Percentiles rank a stretch among this genome's conserved stretches.
phyloP scores from a whole-genome alignment of 2,113 vertebrate species.

The Nothobranchius furzeri region DNA sequence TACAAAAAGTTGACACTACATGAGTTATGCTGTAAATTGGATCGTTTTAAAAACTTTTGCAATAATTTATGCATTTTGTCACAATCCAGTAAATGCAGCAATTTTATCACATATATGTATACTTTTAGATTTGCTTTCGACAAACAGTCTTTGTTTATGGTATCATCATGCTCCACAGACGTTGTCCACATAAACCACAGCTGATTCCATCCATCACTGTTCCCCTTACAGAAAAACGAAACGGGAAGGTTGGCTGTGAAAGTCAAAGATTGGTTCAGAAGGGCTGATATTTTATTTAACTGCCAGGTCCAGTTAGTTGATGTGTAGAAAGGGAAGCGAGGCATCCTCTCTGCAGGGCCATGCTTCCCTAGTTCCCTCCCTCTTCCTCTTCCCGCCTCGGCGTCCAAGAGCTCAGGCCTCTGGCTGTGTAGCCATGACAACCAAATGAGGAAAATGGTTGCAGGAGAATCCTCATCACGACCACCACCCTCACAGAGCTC shows the following conservation, averaged over 20 bases:
- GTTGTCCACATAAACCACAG: background rate
- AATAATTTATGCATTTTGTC: no score
- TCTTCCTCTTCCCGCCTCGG: constrained; percentile 64
- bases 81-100: no score
- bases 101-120: no score
- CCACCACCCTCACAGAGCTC: constrained; percentile 55
- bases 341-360: constrained; percentile 52
- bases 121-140: no score
- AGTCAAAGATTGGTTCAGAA: constrained; percentile 35
- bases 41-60: no score
- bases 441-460: constrained; percentile 79
- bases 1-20: no score
- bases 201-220: constrained; percentile 3
- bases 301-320: constrained; percentile 69
- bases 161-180: background rate
- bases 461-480: constrained; percentile 76
- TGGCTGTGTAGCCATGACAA: constrained; percentile 81
- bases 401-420: constrained; percentile 74
- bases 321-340: constrained; percentile 32
- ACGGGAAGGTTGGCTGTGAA: constrained; percentile 1
- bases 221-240: background rate
- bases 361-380: constrained; percentile 61
- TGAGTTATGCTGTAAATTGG: no score
- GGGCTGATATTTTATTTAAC: constrained; percentile 16
- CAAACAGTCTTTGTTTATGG: no score